These are phyloP conservation scores for Bedellia somnulentella DNA, from an alignment of 2,888 invertebrate species.

Conservation along the genomic window DNA sequence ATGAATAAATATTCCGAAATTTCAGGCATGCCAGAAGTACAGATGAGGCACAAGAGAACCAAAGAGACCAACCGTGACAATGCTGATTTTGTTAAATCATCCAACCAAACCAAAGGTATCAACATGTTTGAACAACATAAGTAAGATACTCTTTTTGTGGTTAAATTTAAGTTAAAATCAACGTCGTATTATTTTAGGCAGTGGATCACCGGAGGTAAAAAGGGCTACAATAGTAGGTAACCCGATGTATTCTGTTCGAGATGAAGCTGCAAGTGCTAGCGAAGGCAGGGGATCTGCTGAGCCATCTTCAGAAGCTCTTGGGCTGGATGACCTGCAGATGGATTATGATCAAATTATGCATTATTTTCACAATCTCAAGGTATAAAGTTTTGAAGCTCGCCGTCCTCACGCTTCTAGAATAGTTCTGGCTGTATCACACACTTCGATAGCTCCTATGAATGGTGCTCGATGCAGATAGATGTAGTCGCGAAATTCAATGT, in stretches of 20 bases:
- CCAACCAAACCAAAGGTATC: constrained; percentile 50
- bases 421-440: constrained; percentile 49
- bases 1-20: too few relatives aligned
- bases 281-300: constrained; percentile 29
- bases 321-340: constrained; percentile 86
- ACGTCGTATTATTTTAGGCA: constrained; percentile 21
- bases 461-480: neutral
- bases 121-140: too few relatives aligned
- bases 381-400: constrained; percentile 47
- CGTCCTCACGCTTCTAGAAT: constrained; percentile 43
- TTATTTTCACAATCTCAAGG: constrained; percentile 97
- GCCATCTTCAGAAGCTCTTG: constrained; percentile 64
- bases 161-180: too few relatives aligned
- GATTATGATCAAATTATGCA: constrained; percentile 98
- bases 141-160: too few relatives aligned
- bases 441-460: constrained; percentile 14
- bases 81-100: constrained; percentile 62
- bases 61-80: constrained; percentile 28
- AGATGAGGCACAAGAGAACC: constrained; percentile 47
- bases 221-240: constrained; percentile 85
- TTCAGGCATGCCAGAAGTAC: constrained; percentile 49
- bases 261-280: constrained; percentile 32
- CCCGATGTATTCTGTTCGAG: constrained; percentile 76
- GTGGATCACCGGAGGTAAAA: constrained; percentile 68
- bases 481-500: constrained; percentile 24